Evolutionary conservation across 2,113 vertebrate species (phyloP).

Genomic region (Dasyurus viverrinus): DNA sequence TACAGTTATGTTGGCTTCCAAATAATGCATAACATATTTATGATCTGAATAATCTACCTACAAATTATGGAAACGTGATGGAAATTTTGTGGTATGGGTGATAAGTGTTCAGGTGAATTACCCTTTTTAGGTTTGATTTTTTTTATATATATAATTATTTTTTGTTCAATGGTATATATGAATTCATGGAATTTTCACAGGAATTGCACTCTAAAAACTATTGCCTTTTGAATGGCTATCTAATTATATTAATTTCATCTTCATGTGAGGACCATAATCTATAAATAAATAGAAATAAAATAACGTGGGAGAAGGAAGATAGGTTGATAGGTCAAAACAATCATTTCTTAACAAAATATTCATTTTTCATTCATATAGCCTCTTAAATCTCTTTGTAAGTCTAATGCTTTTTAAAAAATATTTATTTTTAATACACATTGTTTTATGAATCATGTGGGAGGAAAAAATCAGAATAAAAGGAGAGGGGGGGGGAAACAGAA

Average conservation of each 20-base stretch:
- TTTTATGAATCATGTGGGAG: too few species aligned
- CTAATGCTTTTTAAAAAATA: neutral
- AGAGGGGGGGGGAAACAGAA: too few species aligned
- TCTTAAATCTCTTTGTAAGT: neutral
- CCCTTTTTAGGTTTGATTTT: constrained; percentile 32
- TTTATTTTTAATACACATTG: too few species aligned
- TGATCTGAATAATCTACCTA: neutral
- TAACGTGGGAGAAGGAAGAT: neutral
- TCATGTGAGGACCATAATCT: constrained; percentile 58
- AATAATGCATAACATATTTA: neutral
- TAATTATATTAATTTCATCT: constrained; percentile 67
- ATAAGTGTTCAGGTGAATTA: constrained; percentile 6
- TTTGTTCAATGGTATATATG: constrained; percentile 16
- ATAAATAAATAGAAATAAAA: constrained; percentile 52
- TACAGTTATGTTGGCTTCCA: neutral
- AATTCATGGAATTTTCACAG: constrained; percentile 32
- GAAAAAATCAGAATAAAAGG: too few species aligned
- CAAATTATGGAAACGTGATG: neutral
- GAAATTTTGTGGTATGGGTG: neutral
- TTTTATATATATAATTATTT: constrained; percentile 19
- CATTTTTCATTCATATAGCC: neutral
- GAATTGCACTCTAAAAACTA: constrained; percentile 7
- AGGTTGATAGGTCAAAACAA: neutral
- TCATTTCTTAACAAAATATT: constrained; percentile 46
- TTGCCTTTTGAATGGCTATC: constrained; percentile 47